A percentile compares a stretch with the other conserved stretches of the same genome.
Conservation (phyloP, 2,888 invertebrate genomes). For the Latrodectus hesperus region DNA sequence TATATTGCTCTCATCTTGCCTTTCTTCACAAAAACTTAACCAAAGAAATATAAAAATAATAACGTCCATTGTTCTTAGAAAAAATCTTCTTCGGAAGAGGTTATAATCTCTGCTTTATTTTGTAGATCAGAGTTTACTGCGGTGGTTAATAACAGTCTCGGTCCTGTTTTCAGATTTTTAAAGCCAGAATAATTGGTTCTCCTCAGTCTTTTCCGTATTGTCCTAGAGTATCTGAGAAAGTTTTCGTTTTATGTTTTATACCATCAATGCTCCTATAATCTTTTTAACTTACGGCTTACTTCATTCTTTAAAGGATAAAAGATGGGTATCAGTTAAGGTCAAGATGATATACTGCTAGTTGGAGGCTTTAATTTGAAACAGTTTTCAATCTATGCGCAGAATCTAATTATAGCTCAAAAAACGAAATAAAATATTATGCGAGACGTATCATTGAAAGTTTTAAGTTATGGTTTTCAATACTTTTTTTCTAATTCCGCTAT, state of each 20-base stretch:
- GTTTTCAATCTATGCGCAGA: not conserved
- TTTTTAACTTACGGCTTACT: not conserved
- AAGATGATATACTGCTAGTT: not conserved
- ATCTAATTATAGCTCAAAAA: not conserved
- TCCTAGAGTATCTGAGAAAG: conserved; percentile 5
- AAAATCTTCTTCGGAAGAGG: not conserved
- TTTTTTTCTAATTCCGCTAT: no score
- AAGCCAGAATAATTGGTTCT: conserved; percentile 2
- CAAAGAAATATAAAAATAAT: not conserved
- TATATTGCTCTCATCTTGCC: not conserved
- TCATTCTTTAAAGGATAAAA: conserved; percentile 1
- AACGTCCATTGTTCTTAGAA: not conserved
- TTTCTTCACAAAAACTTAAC: not conserved
- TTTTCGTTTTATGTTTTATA: not conserved
- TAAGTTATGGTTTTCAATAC: no score
- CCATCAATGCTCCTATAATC: not conserved
- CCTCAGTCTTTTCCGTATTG: not conserved
- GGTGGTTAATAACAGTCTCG: not conserved
- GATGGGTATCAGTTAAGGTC: not conserved
- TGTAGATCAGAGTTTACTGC: conserved; percentile 1
- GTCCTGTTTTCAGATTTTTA: not conserved
- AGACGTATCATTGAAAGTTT: no score
- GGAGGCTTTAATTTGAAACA: not conserved
- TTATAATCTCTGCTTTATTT: conserved; percentile 5
- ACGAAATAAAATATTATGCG: not conserved